A percentile compares a stretch with the other conserved stretches of the same genome.
Conservation (phyloP, 2,888 invertebrate species). For the Chymomyza amoena region DNA sequence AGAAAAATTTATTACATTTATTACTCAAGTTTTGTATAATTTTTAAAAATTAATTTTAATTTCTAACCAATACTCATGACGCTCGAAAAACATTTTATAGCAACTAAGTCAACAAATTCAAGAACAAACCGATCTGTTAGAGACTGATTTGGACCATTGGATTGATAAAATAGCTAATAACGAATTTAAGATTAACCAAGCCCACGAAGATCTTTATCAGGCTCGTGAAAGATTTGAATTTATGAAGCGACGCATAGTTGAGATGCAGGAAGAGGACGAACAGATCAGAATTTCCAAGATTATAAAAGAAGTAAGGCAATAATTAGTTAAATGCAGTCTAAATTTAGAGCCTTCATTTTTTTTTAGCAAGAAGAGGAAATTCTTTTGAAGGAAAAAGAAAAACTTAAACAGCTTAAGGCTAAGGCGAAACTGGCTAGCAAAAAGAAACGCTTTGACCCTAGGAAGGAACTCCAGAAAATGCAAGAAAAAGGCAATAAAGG, state of each 20-base stretch:
- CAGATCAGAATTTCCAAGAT: neutral
- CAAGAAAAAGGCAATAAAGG: too few species aligned
- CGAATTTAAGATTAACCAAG: neutral
- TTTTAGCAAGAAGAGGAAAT: neutral
- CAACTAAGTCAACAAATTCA: too few species aligned
- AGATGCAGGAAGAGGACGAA: conserved; percentile 6
- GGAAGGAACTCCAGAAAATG: too few species aligned
- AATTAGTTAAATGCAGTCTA: too few species aligned
- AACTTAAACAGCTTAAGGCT: neutral
- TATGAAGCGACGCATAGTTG: conserved; percentile 25
- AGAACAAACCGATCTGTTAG: too few species aligned
- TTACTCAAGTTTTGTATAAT: too few species aligned
- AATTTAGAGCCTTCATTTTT: neutral
- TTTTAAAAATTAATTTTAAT: too few species aligned
- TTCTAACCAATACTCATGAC: too few species aligned
- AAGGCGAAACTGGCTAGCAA: too few species aligned
- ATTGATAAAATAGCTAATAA: conserved; percentile 7
- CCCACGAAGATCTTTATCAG: neutral
- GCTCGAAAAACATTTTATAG: too few species aligned
- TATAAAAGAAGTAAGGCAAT: too few species aligned
- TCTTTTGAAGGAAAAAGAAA: neutral
- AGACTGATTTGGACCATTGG: neutral
- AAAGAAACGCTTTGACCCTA: neutral
- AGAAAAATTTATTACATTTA: too few species aligned
- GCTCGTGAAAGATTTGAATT: neutral